A percentile compares a stretch with the other conserved stretches of the same genome.
phyloP scores from a whole-genome alignment of 2,888 invertebrate genomes.

The Mycalesis mineus region DNA sequence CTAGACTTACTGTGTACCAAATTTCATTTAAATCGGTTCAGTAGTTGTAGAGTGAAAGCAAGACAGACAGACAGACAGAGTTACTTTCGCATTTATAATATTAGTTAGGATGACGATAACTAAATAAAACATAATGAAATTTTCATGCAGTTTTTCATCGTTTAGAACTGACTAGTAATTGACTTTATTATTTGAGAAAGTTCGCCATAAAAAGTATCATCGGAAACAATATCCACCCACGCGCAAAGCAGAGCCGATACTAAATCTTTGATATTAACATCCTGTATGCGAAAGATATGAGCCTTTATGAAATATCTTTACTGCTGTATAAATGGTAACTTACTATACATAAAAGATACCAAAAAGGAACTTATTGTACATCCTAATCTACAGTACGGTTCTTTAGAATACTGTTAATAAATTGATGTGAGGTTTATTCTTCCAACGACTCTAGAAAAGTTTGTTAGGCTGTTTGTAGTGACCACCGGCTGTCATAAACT shows the following conservation, averaged over 20 bases:
- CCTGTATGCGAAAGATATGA: conserved; percentile 6
- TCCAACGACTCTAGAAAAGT: too few relatives aligned
- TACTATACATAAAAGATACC: too few relatives aligned
- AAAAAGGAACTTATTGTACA: too few relatives aligned
- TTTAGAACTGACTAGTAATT: too few relatives aligned
- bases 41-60: too few relatives aligned
- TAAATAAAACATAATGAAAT: background rate
- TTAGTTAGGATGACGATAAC: background rate
- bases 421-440: too few relatives aligned
- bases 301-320: conserved; percentile 5
- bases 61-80: background rate
- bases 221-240: conserved; percentile 6
- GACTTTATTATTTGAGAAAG: background rate
- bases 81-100: too few relatives aligned
- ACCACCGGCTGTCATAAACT: too few relatives aligned
- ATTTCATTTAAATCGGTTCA: too few relatives aligned
- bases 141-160: background rate
- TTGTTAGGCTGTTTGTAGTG: too few relatives aligned
- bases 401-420: too few relatives aligned
- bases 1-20: too few relatives aligned
- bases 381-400: background rate
- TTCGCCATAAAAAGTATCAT: background rate
- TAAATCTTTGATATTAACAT: conserved; percentile 5
- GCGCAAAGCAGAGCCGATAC: background rate
- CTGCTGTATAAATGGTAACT: background rate